Conservation (phyloP, 2,888 invertebrate species). For the Athalia cordata region DNA sequence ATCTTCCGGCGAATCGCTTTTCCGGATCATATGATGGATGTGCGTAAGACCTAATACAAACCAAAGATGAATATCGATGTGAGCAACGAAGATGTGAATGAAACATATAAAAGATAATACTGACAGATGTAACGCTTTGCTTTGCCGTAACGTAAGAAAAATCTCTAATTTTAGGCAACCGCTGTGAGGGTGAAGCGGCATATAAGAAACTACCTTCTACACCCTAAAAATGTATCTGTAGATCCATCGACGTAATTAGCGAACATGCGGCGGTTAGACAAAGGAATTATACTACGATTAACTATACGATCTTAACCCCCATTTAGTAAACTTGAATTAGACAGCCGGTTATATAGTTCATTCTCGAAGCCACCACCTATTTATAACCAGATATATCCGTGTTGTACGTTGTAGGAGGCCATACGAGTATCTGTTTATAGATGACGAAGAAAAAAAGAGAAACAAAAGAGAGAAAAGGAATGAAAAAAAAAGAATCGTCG, state of each 20-base stretch:
- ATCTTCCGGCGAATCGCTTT: too few relatives aligned
- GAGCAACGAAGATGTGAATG: too few relatives aligned
- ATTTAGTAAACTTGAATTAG: conserved; percentile 40
- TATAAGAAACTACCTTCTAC: conserved; percentile 57
- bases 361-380: conserved; percentile 30
- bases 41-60: too few relatives aligned
- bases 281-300: conserved; percentile 43
- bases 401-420: background rate
- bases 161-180: conserved; percentile 23
- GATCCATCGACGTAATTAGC: conserved; percentile 39
- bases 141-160: background rate
- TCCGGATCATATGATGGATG: too few relatives aligned
- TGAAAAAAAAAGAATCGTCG: conserved; percentile 5
- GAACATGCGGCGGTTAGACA: conserved; percentile 42
- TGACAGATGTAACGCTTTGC: too few relatives aligned
- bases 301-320: conserved; percentile 44
- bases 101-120: too few relatives aligned
- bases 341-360: conserved; percentile 34
- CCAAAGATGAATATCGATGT: too few relatives aligned
- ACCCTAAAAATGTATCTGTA: conserved; percentile 52
- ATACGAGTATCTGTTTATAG: conserved; percentile 14
- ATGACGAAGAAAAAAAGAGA: background rate
- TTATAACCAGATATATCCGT: conserved; percentile 25
- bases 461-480: background rate
- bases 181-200: conserved; percentile 38